Evolutionary conservation across 2,888 invertebrate species (phyloP).

Genomic region (Sarcophaga caerulescens): DNA sequence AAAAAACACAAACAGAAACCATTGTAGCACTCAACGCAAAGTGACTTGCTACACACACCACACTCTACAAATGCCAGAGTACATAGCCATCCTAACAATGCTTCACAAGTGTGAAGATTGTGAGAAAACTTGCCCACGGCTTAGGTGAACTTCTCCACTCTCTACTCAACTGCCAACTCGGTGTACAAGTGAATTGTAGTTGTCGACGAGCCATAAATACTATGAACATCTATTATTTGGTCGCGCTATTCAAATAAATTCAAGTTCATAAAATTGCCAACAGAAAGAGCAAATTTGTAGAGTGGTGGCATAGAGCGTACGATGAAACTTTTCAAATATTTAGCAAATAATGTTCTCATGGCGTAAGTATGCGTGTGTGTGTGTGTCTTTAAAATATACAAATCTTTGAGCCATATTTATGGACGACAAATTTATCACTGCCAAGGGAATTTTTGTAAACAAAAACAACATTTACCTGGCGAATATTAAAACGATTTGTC

Average conservation of each 20-base stretch:
- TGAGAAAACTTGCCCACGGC: background rate
- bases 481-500: conserved; percentile 68
- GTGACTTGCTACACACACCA: background rate
- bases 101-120: background rate
- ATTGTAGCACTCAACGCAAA: background rate
- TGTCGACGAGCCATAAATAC: conserved; percentile 25
- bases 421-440: conserved; percentile 66
- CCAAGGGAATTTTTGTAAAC: conserved; percentile 58
- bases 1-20: background rate
- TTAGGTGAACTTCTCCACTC: no score
- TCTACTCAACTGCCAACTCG: background rate
- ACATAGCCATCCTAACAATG: conserved; percentile 7
- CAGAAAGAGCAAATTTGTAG: background rate
- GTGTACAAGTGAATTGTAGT: background rate
- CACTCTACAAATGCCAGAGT: conserved; percentile 13
- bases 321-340: conserved; percentile 38
- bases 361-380: background rate
- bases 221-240: conserved; percentile 21
- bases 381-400: conserved; percentile 42
- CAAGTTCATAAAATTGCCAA: conserved; percentile 47
- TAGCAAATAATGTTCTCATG: conserved; percentile 4
- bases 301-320: background rate
- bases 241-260: conserved; percentile 40
- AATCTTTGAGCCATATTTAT: conserved; percentile 62
- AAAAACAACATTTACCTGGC: conserved; percentile 59